Evolutionary conservation across 2,888 invertebrate genomes (phyloP), one percentile per base, ranked within the genome.

Genomic region (Azorinus chamasolen): DNA sequence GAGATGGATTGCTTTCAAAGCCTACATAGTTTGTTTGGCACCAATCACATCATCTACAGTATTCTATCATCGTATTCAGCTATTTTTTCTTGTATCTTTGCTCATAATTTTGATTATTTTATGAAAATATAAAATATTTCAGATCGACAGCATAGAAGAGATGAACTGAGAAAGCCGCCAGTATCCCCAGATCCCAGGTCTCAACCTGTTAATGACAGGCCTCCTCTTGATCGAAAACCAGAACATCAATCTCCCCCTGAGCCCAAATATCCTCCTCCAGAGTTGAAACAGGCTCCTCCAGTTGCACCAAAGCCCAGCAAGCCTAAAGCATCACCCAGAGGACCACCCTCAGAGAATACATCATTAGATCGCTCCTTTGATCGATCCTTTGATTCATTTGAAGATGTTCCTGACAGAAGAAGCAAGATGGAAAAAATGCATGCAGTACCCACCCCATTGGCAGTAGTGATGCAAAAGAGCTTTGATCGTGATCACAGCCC

Each of bases 351-450:
- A 12, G 68, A 68, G 27, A 62, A 51, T 65, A 65, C 41, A n/a
- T 65, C 63, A 0, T 46, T 69, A 0, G 69, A 76, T 27, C 61
- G 64, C 37, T 58, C 58, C 16, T 53, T 57, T 22, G 24, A 43
- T 16, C 64, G 53, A 14, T 76, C 80, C 16, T 50, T 80, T 1
- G 73, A 76, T 41, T 76, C 76, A 14, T 77, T 80, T 68, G 80
- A 81, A n/a, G 81, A 78, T 43, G 51, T 65, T 22, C 74, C 77
- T n/a, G 75, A 78, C 46, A 80, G 83, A 41, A 83, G 71, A 45
- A 82, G 80, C 57, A 72, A 72, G 27, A 79, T 86, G 75, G 84
- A 84, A 51, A 86, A 72, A 68, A 84, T 86, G 63, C 78, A 84
- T 76, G 84, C 77, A 43, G 78, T 86, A 20, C 73, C 80, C 2